Base-by-base conservation (phyloP, 1,140 invertebrate genomes). In the Drosophila novamexicana region DNA sequence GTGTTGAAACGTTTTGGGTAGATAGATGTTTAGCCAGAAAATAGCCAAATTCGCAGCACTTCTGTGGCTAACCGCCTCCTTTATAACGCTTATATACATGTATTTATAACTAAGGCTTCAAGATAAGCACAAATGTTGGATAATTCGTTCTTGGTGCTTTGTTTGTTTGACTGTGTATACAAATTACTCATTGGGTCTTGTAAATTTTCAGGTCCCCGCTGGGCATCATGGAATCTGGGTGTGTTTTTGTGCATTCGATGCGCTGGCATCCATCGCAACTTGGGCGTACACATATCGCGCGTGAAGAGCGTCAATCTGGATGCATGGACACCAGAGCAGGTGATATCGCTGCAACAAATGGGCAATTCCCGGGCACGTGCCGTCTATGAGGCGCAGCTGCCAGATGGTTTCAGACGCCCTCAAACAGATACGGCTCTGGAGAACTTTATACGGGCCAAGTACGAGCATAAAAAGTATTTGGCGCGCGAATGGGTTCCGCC, bases 171-270 rank as follows among this genome's bases (percentile, higher is more conserved):
- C n/a, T 4, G 7, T 42, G n/a, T 14, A n/a, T 14, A 7, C 14
- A 52, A 36, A 32, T 50, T 39, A 39, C 6, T 61, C 9, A 52
- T 29, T 68, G 42, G 12, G 7, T 40, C n/a, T 34, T 64, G 44
- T 45, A 58, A 53, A 29, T 79, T 88, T 90, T 6, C 79, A 99
- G 98, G 98, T 93, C 98, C 98, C 71, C 95, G 98, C 93, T 99
- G 98, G 98, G 98, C 98, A 45, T 99, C 98, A 75, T 99, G 98
- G 98, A 99, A 99, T 93, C 93, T 99, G 62, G 98, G 98, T 18
- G 97, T 99, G 88, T 99, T 99, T 92, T 93, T 99, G 7, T 99
- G 98, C 93, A 99, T 99, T 88, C 95, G 98, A 58, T 99, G 98
- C 93, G 98, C 98, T 22, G 98, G 98, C 16, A 99, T 99, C 82